Evolutionary conservation across 2,888 invertebrate genomes (phyloP).

Genomic region (Amphipoea lucens): DNA sequence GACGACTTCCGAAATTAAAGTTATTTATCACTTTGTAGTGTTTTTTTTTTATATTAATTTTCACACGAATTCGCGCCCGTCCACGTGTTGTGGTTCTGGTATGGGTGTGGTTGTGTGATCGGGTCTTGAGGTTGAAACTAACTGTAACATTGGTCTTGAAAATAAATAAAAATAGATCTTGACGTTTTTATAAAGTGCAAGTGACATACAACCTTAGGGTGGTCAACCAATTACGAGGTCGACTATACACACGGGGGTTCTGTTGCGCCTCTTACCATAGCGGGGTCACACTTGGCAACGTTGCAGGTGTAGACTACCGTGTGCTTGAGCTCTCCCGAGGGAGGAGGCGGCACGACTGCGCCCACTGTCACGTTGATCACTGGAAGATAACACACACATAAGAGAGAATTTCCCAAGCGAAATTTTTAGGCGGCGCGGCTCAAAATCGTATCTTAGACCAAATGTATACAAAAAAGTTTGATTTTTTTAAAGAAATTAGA

Average conservation of each 20-base stretch:
- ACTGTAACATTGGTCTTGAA: not conserved
- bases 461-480: too few species aligned
- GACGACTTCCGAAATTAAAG: too few species aligned
- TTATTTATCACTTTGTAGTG: too few species aligned
- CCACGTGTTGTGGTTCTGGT: not conserved
- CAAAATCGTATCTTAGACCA: too few species aligned
- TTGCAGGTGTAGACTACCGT: constrained; percentile 6
- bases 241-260: too few species aligned
- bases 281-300: not conserved
- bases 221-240: not conserved
- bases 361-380: constrained; percentile 2
- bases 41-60: not conserved
- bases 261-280: constrained; percentile 2
- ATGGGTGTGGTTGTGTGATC: not conserved
- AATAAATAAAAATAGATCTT: not conserved
- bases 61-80: not conserved
- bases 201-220: not conserved
- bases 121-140: not conserved
- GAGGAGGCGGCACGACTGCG: not conserved
- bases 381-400: not conserved
- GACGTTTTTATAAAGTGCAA: not conserved
- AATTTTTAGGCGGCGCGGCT: too few species aligned
- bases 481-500: too few species aligned
- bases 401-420: too few species aligned
- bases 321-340: not conserved